Base-by-base conservation (phyloP, 2,797 vertebrate species). In the Vespertilio murinus region DNA sequence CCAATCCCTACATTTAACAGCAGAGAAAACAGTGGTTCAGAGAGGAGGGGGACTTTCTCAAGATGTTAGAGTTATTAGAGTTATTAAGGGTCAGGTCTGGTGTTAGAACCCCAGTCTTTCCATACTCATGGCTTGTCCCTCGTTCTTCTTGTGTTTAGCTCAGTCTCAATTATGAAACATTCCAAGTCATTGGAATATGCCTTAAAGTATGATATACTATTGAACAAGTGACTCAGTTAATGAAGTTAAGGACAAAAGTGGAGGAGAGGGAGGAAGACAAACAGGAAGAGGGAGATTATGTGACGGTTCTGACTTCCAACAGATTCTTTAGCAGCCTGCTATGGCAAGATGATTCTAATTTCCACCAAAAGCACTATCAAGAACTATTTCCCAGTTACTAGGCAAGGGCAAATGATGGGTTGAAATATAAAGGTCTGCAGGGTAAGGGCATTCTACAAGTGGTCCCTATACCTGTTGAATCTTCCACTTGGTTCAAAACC, bases 1-100 rank as follows among this genome's bases (percentile, higher is more conserved):
- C 11, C 42, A 82, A 56, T 28, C 9, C n/a, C 54, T 54, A 79
- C 90, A 82, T 77, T 74, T 67, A 92, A 75, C 17, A 79, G 42
- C 70, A 89, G 16, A 94, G 78, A 92, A 95, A 92, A 84, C 22
- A 45, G 20, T 88, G 83, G 67, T 64, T 85, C 78, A 93, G 25
- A 92, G 71, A 92, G 35, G 38, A 40, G 40, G 13, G 47, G 40
- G 42, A 67, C 54, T 59, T 90, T 96, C 86, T 92, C 54, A 69
- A 92, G 35, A 45, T 70, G 47, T 45, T 59, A 73, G 67, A 94
- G 8, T 67, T 67, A 64, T 45, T 59, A 73, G 67, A 94, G 8
- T 67, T 67, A 64, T 35, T 82, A 30, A 79, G n/a, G 52, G 45
- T 88, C n/a, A 64, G 47, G 40, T 78, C 28, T 75, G 42, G 25